phyloP scores from a whole-genome alignment of 2,113 vertebrate species.

The Lates calcarifer region DNA sequence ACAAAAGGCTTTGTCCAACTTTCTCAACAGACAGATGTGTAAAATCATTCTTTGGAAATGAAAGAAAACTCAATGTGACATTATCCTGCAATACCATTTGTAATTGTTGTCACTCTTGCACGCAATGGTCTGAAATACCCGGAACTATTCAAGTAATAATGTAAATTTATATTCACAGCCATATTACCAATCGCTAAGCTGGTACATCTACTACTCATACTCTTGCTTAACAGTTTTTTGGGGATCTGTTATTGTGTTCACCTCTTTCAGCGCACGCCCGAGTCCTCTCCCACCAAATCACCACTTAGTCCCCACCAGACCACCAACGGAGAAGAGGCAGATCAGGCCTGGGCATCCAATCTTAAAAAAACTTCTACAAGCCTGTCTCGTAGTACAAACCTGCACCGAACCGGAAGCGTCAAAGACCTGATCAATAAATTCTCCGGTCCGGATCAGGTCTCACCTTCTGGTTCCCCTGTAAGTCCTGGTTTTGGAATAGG shows the following conservation, averaged over 20 bases:
- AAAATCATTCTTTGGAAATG: neutral
- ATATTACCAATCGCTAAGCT: neutral
- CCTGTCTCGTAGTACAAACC: conserved; percentile 25
- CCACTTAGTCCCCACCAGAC: conserved; percentile 23
- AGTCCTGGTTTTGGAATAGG: conserved; percentile 11
- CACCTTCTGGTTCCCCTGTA: neutral
- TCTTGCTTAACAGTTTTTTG: conserved; percentile 26
- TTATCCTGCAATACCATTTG: too few relatives aligned
- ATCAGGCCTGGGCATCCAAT: conserved; percentile 39
- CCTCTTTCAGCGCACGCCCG: conserved; percentile 57
- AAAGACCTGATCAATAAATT: conserved; percentile 83
- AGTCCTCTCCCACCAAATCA: conserved; percentile 33
- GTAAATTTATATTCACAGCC: neutral
- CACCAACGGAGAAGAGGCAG: conserved; percentile 41
- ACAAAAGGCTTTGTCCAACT: neutral
- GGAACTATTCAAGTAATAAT: neutral
- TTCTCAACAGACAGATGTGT: neutral
- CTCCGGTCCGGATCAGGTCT: conserved; percentile 56
- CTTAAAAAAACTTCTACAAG: conserved; percentile 24
- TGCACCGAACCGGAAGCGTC: conserved; percentile 70
- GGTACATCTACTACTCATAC: neutral
- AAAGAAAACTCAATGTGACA: too few relatives aligned
- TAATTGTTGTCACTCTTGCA: neutral
- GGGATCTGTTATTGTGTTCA: conserved; percentile 64
- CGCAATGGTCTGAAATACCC: neutral